Conservation (phyloP, 2,797 vertebrate genomes). For the Botia almorhae region DNA sequence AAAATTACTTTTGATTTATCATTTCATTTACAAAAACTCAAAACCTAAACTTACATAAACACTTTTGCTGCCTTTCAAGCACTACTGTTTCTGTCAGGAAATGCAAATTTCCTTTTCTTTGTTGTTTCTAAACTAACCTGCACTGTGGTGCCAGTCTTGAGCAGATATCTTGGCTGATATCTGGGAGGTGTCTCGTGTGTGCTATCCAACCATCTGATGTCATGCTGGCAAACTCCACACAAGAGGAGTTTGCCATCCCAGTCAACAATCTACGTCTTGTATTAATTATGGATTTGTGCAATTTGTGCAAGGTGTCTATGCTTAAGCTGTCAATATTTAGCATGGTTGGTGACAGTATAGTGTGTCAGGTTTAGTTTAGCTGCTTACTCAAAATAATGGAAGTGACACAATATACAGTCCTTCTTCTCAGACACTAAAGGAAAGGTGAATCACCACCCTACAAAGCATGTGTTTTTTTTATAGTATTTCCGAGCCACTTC, state of each 20-base stretch:
- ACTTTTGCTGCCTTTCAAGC: not conserved
- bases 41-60: not conserved
- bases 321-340: conserved; percentile 18
- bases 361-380: not conserved
- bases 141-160: not conserved
- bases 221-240: conserved; percentile 22
- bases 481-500: not conserved
- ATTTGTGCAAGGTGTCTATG: conserved; percentile 25
- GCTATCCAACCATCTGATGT: conserved; percentile 9
- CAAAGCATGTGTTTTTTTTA: not conserved
- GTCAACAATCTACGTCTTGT: conserved; percentile 26
- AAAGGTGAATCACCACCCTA: not conserved
- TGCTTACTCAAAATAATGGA: not conserved
- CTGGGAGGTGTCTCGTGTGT: not conserved
- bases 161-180: conserved; percentile 17
- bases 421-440: not conserved
- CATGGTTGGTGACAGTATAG: not conserved
- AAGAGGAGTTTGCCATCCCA: conserved; percentile 30
- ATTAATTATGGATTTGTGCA: conserved; percentile 38
- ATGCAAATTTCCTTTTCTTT: not conserved
- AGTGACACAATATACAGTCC: not conserved
- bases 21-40: not conserved
- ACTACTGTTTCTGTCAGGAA: not conserved
- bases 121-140: not conserved
- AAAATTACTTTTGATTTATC: too few relatives aligned